Conservation (phyloP, 2,888 invertebrate species). For the Aspidiotus rigidus region DNA sequence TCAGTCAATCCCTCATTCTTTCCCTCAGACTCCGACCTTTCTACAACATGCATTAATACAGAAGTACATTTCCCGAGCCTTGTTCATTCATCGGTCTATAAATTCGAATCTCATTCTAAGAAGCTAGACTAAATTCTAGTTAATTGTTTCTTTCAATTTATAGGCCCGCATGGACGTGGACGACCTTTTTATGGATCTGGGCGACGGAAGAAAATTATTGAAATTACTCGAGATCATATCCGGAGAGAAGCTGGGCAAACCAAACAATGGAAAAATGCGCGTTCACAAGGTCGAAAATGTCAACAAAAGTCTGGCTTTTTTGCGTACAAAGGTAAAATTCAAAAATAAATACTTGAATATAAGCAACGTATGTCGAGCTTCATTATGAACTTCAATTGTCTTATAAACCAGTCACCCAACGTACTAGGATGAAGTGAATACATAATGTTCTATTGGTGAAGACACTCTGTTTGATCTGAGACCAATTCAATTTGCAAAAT, state of each 20-base stretch:
- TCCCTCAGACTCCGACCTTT: too few relatives aligned
- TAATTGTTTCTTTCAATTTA: constrained; percentile 35
- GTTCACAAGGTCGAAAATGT: constrained; percentile 99
- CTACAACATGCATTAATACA: too few relatives aligned
- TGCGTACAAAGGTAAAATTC: constrained; percentile 74
- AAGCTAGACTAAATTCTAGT: too few relatives aligned
- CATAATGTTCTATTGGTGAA: not conserved
- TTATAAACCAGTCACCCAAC: not conserved
- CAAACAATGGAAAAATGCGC: constrained; percentile 90
- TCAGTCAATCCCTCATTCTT: too few relatives aligned
- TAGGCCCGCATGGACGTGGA: constrained; percentile 97
- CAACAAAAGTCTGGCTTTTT: constrained; percentile 90
- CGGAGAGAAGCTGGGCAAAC: constrained; percentile 91
- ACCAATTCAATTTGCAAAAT: too few relatives aligned
- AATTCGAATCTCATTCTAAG: too few relatives aligned
- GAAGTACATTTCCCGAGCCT: too few relatives aligned
- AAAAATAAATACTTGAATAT: not conserved
- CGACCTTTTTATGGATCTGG: constrained; percentile 91
- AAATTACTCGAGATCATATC: constrained; percentile 96
- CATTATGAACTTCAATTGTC: not conserved
- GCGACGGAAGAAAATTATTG: constrained; percentile 84
- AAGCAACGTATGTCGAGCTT: not conserved
- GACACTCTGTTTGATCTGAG: too few relatives aligned
- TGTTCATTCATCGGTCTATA: too few relatives aligned
- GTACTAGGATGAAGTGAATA: not conserved